Percentiles rank a stretch among this genome's conserved stretches.
phyloP scores from a whole-genome alignment of 2,113 vertebrate genomes.

The Falco punctatus region DNA sequence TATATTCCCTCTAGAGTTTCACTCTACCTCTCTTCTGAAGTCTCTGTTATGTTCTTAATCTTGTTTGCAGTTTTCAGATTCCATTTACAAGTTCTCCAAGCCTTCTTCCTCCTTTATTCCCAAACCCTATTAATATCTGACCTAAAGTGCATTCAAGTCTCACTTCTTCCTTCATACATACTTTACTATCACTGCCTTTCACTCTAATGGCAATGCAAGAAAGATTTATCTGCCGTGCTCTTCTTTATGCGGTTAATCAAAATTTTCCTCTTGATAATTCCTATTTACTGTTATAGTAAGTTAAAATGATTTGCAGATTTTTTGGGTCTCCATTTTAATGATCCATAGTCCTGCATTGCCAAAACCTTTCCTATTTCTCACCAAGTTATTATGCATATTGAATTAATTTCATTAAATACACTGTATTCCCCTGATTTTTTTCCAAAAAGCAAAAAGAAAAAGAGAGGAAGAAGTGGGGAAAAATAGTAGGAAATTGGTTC shows the following conservation, averaged over 20 bases:
- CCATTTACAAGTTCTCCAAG: slow-evolving; percentile 1
- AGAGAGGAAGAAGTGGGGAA: background rate
- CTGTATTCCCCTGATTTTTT: background rate
- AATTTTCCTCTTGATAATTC: background rate
- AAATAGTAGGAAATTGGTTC: background rate
- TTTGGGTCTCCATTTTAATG: background rate
- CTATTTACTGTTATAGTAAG: background rate
- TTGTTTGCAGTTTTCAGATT: background rate
- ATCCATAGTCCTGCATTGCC: background rate
- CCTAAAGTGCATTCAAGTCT: background rate
- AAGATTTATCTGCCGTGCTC: background rate
- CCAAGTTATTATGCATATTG: background rate
- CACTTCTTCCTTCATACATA: background rate
- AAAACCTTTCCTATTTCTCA: background rate
- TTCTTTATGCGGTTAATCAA: background rate
- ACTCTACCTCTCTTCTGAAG: background rate
- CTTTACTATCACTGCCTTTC: background rate
- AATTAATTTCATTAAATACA: background rate
- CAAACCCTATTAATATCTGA: slow-evolving; percentile 23
- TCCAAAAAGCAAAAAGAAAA: background rate
- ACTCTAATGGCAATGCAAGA: background rate
- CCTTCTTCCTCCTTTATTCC: background rate
- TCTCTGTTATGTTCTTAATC: background rate
- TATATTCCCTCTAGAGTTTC: background rate
- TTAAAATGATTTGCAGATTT: background rate